Evolutionary conservation across 2,888 invertebrate species (phyloP).

Genomic region (Aphidoletes aphidimyza): DNA sequence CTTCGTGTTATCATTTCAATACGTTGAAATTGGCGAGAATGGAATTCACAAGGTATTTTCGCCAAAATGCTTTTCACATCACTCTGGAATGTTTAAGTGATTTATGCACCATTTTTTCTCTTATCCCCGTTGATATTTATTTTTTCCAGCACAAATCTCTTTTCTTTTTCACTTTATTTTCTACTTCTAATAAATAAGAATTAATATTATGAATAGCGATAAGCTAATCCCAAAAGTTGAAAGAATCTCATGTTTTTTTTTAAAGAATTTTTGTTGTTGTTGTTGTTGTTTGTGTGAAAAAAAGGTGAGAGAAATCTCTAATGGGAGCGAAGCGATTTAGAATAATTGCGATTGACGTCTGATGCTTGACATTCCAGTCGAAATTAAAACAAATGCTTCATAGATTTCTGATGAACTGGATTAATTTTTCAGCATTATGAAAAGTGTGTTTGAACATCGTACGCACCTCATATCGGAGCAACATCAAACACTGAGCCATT

Average conservation of each 20-base stretch:
- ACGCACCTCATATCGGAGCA: not conserved
- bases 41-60: too few species aligned
- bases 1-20: not conserved
- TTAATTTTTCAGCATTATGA: too few species aligned
- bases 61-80: constrained; percentile 9
- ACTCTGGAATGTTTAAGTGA: not conserved
- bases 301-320: not conserved
- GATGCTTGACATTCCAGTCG: not conserved
- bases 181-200: not conserved
- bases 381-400: not conserved
- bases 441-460: not conserved
- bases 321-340: not conserved
- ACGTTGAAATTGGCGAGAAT: too few species aligned
- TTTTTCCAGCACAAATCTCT: not conserved
- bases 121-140: not conserved
- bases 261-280: too few species aligned
- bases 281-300: not conserved
- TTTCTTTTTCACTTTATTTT: not conserved
- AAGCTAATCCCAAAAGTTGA: constrained; percentile 1
- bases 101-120: not conserved
- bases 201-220: not conserved
- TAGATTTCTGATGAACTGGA: not conserved
- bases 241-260: not conserved
- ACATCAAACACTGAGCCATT: not conserved
- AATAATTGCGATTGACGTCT: not conserved